Evolutionary conservation across 2,113 vertebrate species (phyloP).

Genomic region (Pontoporia blainvillei): DNA sequence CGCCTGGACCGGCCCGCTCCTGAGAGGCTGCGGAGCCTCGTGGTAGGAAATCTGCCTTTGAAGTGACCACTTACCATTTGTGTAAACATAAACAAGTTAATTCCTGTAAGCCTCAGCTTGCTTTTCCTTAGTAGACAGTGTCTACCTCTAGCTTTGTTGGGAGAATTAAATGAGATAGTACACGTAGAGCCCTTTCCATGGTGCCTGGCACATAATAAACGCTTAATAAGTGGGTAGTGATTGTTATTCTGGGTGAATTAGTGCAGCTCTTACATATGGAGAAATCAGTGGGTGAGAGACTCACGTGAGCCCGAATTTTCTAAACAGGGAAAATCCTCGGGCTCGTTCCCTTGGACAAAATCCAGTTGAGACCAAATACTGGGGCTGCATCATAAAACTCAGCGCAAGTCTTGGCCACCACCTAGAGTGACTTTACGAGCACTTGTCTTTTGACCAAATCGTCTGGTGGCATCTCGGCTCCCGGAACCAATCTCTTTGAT

Average conservation of each 20-base stretch:
- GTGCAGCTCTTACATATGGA: not conserved
- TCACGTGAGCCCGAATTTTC: not conserved
- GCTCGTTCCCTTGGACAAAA: not conserved
- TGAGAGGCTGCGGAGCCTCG: accelerated
- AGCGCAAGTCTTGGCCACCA: not conserved
- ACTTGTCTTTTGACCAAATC: not conserved
- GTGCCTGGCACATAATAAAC: too few relatives aligned
- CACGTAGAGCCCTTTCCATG: not conserved
- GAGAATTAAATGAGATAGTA: not conserved
- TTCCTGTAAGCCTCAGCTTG: not conserved
- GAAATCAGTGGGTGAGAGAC: not conserved
- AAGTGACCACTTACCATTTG: not conserved
- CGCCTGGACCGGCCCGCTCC: not conserved
- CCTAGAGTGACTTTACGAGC: too few relatives aligned
- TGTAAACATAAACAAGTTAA: not conserved
- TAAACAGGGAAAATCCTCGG: not conserved
- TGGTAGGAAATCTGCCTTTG: not conserved
- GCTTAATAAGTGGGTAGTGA: not conserved
- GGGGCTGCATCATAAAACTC: not conserved
- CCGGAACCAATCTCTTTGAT: not conserved
- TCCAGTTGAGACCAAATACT: accelerated
- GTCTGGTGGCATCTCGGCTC: not conserved
- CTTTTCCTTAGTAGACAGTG: not conserved
- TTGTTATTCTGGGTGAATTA: not conserved
- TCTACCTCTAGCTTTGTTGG: not conserved